Conservation (phyloP, 2,797 vertebrate genomes). For the Sebastes iracundus region DNA sequence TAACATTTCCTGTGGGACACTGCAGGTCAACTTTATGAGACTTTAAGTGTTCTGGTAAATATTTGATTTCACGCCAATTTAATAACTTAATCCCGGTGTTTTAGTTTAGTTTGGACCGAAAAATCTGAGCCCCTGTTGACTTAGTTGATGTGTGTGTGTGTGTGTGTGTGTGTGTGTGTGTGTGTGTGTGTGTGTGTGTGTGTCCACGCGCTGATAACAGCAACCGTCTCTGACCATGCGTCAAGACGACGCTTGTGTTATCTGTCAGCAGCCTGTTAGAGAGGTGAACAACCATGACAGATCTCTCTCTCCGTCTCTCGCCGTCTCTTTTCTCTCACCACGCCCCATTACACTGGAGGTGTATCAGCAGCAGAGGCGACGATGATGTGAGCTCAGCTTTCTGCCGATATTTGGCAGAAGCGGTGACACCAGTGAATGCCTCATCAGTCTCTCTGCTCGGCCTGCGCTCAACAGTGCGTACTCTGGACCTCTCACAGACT, state of each 20-base stretch:
- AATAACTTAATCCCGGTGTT: neutral
- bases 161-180: neutral
- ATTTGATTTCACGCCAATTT: neutral
- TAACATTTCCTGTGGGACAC: neutral
- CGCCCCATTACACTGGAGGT: slow-evolving; percentile 63
- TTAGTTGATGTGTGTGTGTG: neutral
- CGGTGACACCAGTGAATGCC: slow-evolving; percentile 41
- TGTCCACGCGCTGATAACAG: slow-evolving; percentile 31
- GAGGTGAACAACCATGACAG: slow-evolving; percentile 67
- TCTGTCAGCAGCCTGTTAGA: slow-evolving; percentile 74
- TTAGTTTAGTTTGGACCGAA: neutral
- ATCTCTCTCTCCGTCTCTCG: neutral
- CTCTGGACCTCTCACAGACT: slow-evolving; percentile 2
- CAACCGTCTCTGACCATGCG: slow-evolving; percentile 48
- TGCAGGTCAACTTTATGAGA: neutral
- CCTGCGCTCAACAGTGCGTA: slow-evolving; percentile 9
- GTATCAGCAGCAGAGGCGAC: slow-evolving; percentile 45
- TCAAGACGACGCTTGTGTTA: slow-evolving; percentile 50
- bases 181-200: neutral
- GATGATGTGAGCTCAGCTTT: slow-evolving; percentile 56
- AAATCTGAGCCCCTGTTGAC: neutral
- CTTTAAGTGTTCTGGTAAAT: neutral
- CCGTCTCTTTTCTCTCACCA: slow-evolving; percentile 42
- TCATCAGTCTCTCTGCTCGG: slow-evolving; percentile 40
- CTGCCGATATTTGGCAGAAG: slow-evolving; percentile 51